A percentile compares a stretch with the other conserved stretches of the same genome.
Conservation (phyloP, 92 coral and sea anemone species). For the Phenganax stokvisi region DNA sequence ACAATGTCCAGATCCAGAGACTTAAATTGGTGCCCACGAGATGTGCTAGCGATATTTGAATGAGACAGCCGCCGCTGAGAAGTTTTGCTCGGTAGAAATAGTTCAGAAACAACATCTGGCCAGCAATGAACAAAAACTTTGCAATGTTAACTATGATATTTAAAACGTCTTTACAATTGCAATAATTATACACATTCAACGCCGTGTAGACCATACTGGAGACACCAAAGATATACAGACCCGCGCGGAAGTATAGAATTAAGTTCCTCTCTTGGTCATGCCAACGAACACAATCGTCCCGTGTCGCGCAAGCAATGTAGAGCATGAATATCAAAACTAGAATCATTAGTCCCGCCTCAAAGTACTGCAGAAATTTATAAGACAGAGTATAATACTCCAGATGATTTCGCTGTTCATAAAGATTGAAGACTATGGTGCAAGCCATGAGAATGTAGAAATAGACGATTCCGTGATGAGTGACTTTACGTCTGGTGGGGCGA, state of each 20-base stretch:
- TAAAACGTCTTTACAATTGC: not conserved
- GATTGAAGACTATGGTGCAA: constrained; percentile 22
- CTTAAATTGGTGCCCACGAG: constrained; percentile 22
- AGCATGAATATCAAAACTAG: constrained; percentile 1
- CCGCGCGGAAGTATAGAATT: constrained; percentile 19
- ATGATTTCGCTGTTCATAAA: constrained; percentile 15
- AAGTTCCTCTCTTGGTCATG: not conserved
- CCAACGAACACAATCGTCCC: not conserved
- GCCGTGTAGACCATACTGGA: constrained; percentile 19
- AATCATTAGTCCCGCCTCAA: not conserved
- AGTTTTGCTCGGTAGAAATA: constrained; percentile 20
- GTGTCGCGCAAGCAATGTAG: not conserved
- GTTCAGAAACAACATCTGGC: constrained; percentile 26
- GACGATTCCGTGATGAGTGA: constrained; percentile 17
- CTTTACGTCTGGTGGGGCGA: not conserved
- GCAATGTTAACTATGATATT: not conserved
- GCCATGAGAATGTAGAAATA: constrained; percentile 22
- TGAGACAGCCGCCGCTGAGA: not conserved
- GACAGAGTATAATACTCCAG: not conserved
- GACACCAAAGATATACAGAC: constrained; percentile 31
- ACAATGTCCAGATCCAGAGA: constrained; percentile 33
- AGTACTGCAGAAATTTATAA: constrained; percentile 4
- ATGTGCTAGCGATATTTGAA: constrained; percentile 26
- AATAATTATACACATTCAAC: not conserved
- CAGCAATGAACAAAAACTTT: constrained; percentile 1